phyloP scores from a whole-genome alignment of 2,888 invertebrate genomes.

The Andricus quercusramuli region DNA sequence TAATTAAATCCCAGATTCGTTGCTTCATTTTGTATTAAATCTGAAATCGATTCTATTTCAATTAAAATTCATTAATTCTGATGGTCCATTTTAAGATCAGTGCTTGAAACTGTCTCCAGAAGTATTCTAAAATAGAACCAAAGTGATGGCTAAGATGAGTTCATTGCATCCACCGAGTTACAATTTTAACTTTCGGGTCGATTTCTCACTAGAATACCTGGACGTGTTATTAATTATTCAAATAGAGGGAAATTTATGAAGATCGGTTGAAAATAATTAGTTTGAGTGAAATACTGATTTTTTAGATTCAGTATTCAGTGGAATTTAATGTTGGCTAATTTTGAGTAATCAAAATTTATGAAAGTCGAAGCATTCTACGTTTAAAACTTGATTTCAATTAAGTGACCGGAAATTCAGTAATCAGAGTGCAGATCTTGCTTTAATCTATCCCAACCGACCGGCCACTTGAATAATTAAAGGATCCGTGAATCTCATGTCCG shows the following conservation, averaged over 20 bases:
- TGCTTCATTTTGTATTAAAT: neutral
- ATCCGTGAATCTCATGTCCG: conserved; percentile 55
- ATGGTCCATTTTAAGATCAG: neutral
- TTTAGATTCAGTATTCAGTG: neutral
- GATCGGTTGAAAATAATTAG: too few relatives aligned
- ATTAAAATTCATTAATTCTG: too few relatives aligned
- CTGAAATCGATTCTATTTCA: neutral
- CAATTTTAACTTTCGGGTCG: too few relatives aligned
- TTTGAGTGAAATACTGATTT: neutral
- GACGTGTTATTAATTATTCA: too few relatives aligned
- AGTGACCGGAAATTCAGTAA: conserved; percentile 42
- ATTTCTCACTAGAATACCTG: too few relatives aligned
- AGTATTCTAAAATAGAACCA: too few relatives aligned
- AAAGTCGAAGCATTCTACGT: neutral
- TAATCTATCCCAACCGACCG: conserved; percentile 56
- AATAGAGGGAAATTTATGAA: too few relatives aligned
- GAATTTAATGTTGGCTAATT: neutral
- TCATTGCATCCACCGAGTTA: too few relatives aligned
- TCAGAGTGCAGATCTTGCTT: conserved; percentile 55
- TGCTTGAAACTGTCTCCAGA: neutral
- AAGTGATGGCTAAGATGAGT: too few relatives aligned
- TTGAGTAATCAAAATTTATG: neutral
- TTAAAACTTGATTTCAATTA: conserved; percentile 13
- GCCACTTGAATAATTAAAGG: conserved; percentile 56
- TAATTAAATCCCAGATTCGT: conserved; percentile 40